Evolutionary conservation across 92 coral and sea anemone genomes (phyloP).

Genomic region (Paramuricea clavata): DNA sequence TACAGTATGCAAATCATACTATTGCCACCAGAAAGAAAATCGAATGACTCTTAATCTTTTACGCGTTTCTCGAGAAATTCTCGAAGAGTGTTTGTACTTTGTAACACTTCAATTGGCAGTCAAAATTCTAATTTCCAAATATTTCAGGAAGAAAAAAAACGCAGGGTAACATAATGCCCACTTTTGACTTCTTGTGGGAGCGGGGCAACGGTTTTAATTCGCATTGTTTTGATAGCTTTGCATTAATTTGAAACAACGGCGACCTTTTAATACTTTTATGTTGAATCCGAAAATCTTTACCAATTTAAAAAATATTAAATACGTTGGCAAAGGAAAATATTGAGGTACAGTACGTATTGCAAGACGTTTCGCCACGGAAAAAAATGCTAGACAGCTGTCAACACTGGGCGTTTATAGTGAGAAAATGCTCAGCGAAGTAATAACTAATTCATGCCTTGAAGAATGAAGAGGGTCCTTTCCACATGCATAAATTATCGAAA

Average conservation of each 20-base stretch:
- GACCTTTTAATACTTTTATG: neutral
- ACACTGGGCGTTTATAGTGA: constrained; percentile 20
- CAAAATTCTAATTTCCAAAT: neutral
- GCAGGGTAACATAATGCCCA: neutral
- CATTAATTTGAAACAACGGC: constrained; percentile 12
- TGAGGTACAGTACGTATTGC: neutral
- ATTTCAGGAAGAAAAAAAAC: neutral
- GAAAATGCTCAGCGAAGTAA: constrained; percentile 54
- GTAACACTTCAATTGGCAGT: neutral
- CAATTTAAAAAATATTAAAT: neutral
- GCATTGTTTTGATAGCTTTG: constrained; percentile 25
- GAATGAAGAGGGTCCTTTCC: constrained; percentile 38
- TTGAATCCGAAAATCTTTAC: neutral
- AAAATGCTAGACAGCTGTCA: constrained; percentile 19
- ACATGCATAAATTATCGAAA: constrained; percentile 51
- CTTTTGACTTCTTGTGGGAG: neutral
- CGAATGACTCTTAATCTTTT: neutral
- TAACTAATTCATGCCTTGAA: constrained; percentile 47
- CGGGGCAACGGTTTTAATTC: constrained; percentile 4
- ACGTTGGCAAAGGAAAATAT: neutral
- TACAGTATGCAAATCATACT: neutral
- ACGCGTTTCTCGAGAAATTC: neutral
- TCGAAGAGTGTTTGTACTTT: neutral
- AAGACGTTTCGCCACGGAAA: neutral
- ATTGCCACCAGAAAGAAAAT: neutral